These are phyloP conservation scores for Schizopygopsis pylzovi DNA, from an alignment of 2,797 vertebrate species.

Conservation along the genomic window DNA sequence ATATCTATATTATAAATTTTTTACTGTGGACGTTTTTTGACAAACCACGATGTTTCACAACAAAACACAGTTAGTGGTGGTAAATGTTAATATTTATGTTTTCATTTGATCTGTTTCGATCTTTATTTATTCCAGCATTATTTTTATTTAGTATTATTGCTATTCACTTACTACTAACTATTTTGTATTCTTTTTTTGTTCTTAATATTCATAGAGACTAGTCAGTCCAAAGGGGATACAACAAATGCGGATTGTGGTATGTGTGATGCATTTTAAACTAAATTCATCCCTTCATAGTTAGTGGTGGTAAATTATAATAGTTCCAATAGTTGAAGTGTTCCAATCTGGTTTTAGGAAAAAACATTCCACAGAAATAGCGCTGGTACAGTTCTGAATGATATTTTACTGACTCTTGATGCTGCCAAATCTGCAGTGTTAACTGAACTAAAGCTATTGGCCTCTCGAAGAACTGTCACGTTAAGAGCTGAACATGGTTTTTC, in stretches of 20 bases:
- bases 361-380: no score
- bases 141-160: background rate
- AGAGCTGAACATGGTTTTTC: no score
- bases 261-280: background rate
- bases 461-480: no score
- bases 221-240: background rate
- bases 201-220: background rate
- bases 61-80: slow-evolving; percentile 32
- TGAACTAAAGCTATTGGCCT: no score
- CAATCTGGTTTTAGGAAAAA: no score
- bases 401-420: no score
- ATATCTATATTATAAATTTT: slow-evolving; percentile 40
- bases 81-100: slow-evolving; percentile 29
- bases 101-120: background rate
- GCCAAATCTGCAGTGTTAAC: no score
- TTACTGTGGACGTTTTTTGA: slow-evolving; percentile 60
- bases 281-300: no score
- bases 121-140: background rate
- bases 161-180: background rate
- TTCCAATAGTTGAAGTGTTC: no score
- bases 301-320: no score
- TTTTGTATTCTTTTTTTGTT: background rate
- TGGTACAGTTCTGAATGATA: no score
- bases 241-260: background rate
- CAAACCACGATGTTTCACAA: slow-evolving; percentile 3